These are phyloP conservation scores for Tricholauxania praeusta DNA, from an alignment of 2,888 invertebrate species.

Conservation along the genomic window DNA sequence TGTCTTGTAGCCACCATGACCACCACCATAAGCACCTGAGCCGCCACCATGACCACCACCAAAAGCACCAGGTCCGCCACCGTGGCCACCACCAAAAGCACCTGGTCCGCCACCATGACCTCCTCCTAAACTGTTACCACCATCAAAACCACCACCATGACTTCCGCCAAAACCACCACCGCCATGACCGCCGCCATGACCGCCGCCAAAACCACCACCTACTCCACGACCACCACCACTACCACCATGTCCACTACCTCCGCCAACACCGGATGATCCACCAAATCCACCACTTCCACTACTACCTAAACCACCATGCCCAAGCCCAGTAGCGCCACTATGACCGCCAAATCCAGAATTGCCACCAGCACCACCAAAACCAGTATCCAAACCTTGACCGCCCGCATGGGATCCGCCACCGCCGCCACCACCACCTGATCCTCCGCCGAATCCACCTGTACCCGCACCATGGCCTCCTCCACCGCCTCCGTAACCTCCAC, in stretches of 20 bases:
- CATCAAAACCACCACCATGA: neutral
- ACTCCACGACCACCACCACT: constrained; percentile 10
- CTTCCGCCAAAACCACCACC: constrained; percentile 9
- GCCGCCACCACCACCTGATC: constrained; percentile 1
- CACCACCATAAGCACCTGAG: neutral
- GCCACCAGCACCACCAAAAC: constrained; percentile 18
- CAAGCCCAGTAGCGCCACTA: constrained; percentile 9
- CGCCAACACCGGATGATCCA: neutral
- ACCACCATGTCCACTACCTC: constrained; percentile 1
- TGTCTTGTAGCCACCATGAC: constrained; percentile 28
- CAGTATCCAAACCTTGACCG: constrained; percentile 2
- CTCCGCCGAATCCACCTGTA: constrained; percentile 9
- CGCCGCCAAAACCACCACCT: neutral
- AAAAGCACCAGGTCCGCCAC: neutral
- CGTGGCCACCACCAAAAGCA: constrained; percentile 9
- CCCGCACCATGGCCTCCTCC: constrained; percentile 14
- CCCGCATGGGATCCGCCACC: neutral
- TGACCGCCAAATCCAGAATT: constrained; percentile 14
- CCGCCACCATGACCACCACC: neutral
- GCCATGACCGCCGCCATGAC: neutral
- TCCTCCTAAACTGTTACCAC: neutral
- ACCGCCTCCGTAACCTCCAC: constrained; percentile 17
- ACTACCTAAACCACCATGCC: constrained; percentile 12
- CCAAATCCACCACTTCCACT: neutral
- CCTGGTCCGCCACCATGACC: constrained; percentile 1